A percentile compares a stretch with the other conserved stretches of the same genome.
Evolutionary conservation across 2,113 vertebrate species (phyloP).

Genomic region (Hemibagrus wyckioides): DNA sequence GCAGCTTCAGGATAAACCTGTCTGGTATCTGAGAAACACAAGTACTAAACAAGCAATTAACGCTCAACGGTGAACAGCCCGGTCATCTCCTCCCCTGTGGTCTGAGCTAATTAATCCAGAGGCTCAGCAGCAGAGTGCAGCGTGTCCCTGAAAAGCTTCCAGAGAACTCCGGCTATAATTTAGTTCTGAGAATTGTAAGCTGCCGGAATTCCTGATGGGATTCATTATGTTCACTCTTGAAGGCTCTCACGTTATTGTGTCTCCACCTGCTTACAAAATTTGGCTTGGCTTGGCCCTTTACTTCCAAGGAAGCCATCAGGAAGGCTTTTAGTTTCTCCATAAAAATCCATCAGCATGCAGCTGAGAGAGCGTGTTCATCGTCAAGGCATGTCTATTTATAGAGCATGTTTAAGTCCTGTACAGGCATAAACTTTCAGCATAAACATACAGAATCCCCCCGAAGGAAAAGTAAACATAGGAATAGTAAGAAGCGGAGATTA

Average conservation of each 20-base stretch:
- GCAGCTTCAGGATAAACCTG: neutral
- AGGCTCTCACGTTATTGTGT: neutral
- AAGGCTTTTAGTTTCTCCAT: neutral
- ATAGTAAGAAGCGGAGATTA: neutral
- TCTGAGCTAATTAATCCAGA: neutral
- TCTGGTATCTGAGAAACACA: neutral
- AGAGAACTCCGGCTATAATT: conserved; percentile 10
- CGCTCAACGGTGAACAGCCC: neutral
- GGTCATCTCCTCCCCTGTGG: neutral
- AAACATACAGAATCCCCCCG: neutral
- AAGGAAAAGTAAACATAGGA: neutral
- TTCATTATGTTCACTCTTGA: neutral
- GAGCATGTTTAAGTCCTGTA: neutral
- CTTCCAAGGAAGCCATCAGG: conserved; percentile 11
- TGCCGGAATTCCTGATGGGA: neutral
- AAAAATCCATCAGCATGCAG: neutral
- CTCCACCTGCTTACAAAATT: neutral
- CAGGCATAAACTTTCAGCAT: neutral
- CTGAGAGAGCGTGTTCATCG: neutral
- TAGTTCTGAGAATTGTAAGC: neutral
- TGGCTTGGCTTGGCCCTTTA: neutral
- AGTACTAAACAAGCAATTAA: neutral
- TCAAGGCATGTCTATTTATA: neutral
- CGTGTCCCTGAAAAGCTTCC: neutral
- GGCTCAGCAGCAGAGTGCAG: neutral